Base-by-base conservation (phyloP, 1,140 invertebrate genomes). In the Drosophila kanapiae region DNA sequence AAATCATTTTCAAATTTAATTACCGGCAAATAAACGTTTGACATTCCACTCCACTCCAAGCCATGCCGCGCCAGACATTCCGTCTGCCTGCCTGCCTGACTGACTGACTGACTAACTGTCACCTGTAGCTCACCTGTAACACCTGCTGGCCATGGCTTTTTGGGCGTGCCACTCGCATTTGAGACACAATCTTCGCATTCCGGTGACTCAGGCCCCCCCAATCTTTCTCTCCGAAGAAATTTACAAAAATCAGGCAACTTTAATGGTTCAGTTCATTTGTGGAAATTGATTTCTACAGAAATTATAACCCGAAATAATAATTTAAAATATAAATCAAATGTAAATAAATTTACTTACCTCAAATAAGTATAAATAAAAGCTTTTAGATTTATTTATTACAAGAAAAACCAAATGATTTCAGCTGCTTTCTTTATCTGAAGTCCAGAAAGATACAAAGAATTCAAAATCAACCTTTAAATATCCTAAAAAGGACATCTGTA, bases 1-100 rank as follows among this genome's bases (percentile, higher is more conserved):
- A 86, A 86, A 87, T 86, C 79, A 86, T 86, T 86, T 86, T 86
- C 72, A 87, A 88, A 87, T 87, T 87, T 87, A 87, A 87, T 87
- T 87, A 87, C 83, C 71, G 54, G 75, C 84, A 88, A 88, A 87
- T 88, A 88, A 87, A 88, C 84, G 80, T 80, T 87, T 86, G 82
- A 82, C 82, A 86, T 86, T 86, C 82, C 82, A 59, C 31, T 43
- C 45, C n/a, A 27, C 8, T 54, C 51, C 33, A 35, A 9, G 18
- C 29, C 49, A 37, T 8, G 63, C 61, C 75, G 61, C 71, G 69
- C 64, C 58, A 60, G 59, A 75, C 70, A 72, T 72, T 74, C 70
- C 70, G 70, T 71, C 59, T 64, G 72, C 35, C 62, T 47, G 47
- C 13, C 31, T 47, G 31, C 23, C 23, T 23, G 3, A 5, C 47